These are phyloP conservation scores for Syngnathoides biaculeatus DNA, from an alignment of 2,113 vertebrate genomes.

Conservation along the genomic window DNA sequence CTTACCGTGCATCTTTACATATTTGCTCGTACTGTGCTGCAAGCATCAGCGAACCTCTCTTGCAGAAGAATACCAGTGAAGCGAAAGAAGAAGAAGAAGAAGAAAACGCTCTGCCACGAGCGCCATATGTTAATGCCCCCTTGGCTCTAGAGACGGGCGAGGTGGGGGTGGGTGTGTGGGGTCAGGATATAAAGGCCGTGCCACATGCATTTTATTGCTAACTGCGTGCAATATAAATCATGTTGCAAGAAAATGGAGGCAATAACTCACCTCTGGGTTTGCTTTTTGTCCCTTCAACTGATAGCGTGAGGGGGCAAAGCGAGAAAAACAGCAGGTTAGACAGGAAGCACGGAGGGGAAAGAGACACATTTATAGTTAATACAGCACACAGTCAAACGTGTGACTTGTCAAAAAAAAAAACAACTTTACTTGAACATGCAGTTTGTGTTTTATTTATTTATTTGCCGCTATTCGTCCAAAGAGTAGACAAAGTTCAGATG, in stretches of 20 bases:
- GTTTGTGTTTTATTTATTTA: no score
- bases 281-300: slow-evolving; percentile 77
- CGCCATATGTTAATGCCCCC: slow-evolving; percentile 65
- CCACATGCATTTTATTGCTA: slow-evolving; percentile 69
- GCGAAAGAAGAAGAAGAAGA: slow-evolving; percentile 11
- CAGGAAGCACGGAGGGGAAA: slow-evolving; percentile 35
- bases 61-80: not conserved
- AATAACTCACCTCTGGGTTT: slow-evolving; percentile 80
- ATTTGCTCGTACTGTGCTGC: not conserved
- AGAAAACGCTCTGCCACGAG: slow-evolving; percentile 30
- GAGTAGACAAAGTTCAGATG: no score
- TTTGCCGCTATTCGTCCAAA: no score
- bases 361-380: slow-evolving; percentile 10
- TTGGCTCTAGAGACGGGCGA: not conserved
- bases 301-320: slow-evolving; percentile 59
- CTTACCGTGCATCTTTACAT: not conserved
- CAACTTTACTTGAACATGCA: no score
- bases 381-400: not conserved
- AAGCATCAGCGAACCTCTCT: not conserved
- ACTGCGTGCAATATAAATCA: slow-evolving; percentile 72
- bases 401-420: not conserved
- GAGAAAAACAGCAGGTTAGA: slow-evolving; percentile 65
- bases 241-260: slow-evolving; percentile 66
- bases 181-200: slow-evolving; percentile 64
- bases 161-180: slow-evolving; percentile 23